Base-by-base conservation (phyloP, 2,888 invertebrate genomes). In the Agrilus cyanescens region DNA sequence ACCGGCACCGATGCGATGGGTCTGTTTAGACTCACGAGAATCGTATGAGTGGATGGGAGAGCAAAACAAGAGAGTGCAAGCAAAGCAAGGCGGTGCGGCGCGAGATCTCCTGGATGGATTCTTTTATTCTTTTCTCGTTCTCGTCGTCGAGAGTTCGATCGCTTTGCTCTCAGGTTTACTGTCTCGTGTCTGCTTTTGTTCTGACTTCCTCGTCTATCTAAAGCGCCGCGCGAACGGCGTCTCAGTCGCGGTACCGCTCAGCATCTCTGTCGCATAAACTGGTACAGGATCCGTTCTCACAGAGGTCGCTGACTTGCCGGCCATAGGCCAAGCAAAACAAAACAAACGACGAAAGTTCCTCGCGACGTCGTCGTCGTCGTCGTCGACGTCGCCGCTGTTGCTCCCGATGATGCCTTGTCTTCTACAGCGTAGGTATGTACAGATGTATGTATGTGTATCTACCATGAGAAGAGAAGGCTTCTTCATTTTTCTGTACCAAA, bases 181-280 rank as follows among this genome's bases (percentile, higher is more conserved):
- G 61, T 62, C 61, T 61, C 60, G 61, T 57, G 60, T 60, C 61
- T 58, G 62, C 62, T 62, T 63, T 62, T 63, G 62, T 63, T 62
- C 60, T 58, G 57, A 54, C 57, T 56, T 58, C 58, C 54, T 58
- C 55, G 56, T 59, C 58, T 50, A 57, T 54, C 56, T 52, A 50
- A 52, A 50, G 47, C 47, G 53, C 53, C 48, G 49, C 44, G 47
- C 49, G 40, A 42, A 43, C 32, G 13, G 43, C 47, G 69, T 71
- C 72, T 69, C 68, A 71, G 69, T 63, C 70, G 64, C 65, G 64
- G 68, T 64, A 48, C 40, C 46, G 67, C 67, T 64, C 65, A 69
- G 70, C 69, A 68, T 71, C 71, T 71, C 67, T 66, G 68, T 64
- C 66, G 68, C 66, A 67, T 66, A 67, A 70, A 65, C 65, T 69